Evolutionary conservation across 2,888 invertebrate species (phyloP).

Genomic region (Pristionchus exspectatus): DNA sequence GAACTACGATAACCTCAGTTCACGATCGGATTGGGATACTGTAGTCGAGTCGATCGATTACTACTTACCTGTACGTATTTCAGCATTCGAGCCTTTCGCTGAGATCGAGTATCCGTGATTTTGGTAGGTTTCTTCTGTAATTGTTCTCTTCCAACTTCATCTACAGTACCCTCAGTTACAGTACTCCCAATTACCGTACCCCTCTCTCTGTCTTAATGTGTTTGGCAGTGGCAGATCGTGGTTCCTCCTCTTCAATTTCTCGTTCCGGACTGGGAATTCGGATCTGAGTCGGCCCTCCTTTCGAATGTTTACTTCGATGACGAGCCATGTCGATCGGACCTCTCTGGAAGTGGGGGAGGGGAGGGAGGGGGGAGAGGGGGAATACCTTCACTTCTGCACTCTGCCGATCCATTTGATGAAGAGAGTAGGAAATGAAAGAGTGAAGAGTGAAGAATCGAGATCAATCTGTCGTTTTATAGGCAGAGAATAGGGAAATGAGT

Average conservation of each 20-base stretch:
- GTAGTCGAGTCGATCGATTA: not conserved
- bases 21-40: not conserved
- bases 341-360: not conserved
- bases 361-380: not conserved
- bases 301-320: not conserved
- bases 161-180: not conserved
- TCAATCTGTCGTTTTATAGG: too few species aligned
- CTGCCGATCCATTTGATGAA: not conserved
- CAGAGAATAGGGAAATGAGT: too few species aligned
- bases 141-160: not conserved
- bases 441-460: not conserved
- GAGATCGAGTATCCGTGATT: conserved; percentile 2
- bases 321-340: not conserved
- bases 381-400: not conserved
- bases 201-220: conserved; percentile 27
- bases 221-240: conserved; percentile 39
- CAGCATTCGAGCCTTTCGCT: conserved; percentile 23
- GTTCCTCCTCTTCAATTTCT: conserved; percentile 19
- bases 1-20: not conserved
- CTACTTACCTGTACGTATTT: conserved; percentile 14
- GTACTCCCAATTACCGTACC: not conserved
- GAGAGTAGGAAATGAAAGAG: not conserved
- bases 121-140: not conserved
- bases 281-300: too few species aligned
- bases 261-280: not conserved